Conservation (phyloP, 2,888 invertebrate genomes). For the Glyphotaelius pellucidus region DNA sequence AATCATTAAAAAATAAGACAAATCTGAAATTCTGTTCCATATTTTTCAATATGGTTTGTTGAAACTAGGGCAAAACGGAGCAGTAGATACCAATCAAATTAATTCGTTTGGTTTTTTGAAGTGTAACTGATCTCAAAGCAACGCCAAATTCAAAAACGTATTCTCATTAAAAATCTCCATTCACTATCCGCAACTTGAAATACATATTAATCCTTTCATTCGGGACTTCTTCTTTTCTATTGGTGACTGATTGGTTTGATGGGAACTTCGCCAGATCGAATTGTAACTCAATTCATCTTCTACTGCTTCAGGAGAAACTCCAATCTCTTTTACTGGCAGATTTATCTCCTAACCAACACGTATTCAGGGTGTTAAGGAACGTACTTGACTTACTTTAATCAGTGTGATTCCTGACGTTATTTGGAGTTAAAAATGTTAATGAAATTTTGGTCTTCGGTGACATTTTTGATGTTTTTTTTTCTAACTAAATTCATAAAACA, state of each 20-base stretch:
- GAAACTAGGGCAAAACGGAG: too few species aligned
- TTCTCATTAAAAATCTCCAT: not conserved
- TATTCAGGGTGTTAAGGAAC: not conserved
- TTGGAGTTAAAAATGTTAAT: too few species aligned
- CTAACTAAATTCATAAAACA: too few species aligned
- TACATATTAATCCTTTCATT: not conserved
- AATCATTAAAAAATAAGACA: too few species aligned
- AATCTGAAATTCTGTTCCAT: too few species aligned
- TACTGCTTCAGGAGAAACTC: not conserved
- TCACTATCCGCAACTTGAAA: not conserved
- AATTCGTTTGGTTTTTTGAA: not conserved
- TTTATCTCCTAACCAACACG: not conserved
- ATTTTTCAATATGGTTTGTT: too few species aligned
- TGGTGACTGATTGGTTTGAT: constrained; percentile 37
- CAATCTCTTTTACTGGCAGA: not conserved
- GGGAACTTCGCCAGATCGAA: constrained; percentile 14
- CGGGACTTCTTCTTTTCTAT: too few species aligned
- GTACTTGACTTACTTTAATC: too few species aligned
- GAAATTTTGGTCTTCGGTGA: too few species aligned
- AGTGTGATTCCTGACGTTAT: too few species aligned
- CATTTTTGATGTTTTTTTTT: too few species aligned
- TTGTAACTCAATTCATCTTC: constrained; percentile 15
- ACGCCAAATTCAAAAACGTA: not conserved
- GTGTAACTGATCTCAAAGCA: not conserved
- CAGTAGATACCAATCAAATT: too few species aligned